Evolutionary conservation across 2,113 vertebrate genomes (phyloP).

Genomic region (Penelope pileata): DNA sequence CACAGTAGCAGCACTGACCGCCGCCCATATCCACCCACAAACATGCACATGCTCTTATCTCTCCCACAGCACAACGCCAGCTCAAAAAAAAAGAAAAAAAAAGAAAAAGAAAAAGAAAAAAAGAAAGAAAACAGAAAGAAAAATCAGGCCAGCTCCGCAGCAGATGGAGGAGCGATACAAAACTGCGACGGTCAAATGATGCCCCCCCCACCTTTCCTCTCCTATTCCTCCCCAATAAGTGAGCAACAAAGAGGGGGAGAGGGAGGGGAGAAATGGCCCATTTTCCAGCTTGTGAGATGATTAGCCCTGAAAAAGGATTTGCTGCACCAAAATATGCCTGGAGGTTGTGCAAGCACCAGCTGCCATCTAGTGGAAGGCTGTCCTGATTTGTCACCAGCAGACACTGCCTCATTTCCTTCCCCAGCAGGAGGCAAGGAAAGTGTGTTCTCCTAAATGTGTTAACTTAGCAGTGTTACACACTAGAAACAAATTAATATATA

Average conservation of each 20-base stretch:
- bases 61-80: not conserved
- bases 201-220: not conserved
- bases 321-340: constrained; percentile 1
- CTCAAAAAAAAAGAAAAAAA: not conserved
- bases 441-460: constrained; percentile 69
- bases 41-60: not conserved
- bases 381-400: not conserved
- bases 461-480: constrained; percentile 68
- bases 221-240: constrained; percentile 48
- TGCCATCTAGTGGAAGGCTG: constrained; percentile 78
- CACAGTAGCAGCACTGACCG: not conserved
- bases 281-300: constrained; percentile 68
- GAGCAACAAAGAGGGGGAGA: constrained; percentile 53
- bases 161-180: constrained; percentile 48
- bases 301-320: constrained; percentile 37
- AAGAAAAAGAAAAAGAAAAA: no score
- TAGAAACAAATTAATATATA: constrained; percentile 79
- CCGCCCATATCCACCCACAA: not conserved
- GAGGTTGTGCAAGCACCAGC: constrained; percentile 68
- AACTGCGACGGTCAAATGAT: not conserved
- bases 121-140: not conserved
- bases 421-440: constrained; percentile 64
- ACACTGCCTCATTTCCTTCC: constrained; percentile 70
- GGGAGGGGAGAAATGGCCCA: constrained; percentile 60
- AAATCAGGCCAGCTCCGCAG: not conserved